Evolutionary conservation across 2,113 vertebrate species (phyloP).

Genomic region (Gymnarchus niloticus): DNA sequence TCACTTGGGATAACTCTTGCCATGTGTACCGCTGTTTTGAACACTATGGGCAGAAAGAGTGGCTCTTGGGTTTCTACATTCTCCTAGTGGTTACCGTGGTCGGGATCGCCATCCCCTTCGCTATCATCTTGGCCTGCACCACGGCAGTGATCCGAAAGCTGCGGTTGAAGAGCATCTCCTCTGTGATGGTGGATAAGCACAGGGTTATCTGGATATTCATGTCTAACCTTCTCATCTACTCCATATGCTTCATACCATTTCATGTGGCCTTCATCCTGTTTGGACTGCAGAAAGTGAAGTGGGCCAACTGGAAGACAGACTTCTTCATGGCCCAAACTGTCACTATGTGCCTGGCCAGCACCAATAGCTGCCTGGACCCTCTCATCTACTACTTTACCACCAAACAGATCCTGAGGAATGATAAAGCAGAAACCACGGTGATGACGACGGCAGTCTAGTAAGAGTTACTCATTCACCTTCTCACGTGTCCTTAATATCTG

Average conservation of each 20-base stretch:
- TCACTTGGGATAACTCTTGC: background rate
- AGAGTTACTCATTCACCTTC: background rate
- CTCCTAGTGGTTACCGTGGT: slow-evolving; percentile 22
- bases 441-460: background rate
- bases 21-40: slow-evolving; percentile 30
- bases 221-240: slow-evolving; percentile 38
- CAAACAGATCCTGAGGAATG: slow-evolving; percentile 19
- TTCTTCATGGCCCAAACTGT: slow-evolving; percentile 29
- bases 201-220: slow-evolving; percentile 38
- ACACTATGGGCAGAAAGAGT: background rate
- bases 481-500: background rate
- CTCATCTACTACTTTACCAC: slow-evolving; percentile 40
- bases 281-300: background rate
- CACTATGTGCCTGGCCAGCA: slow-evolving; percentile 41
- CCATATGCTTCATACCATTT: slow-evolving; percentile 42
- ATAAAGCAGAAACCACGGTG: background rate
- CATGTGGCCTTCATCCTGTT: slow-evolving; percentile 35
- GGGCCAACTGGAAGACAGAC: background rate
- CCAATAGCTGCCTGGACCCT: slow-evolving; percentile 43
- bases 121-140: slow-evolving; percentile 32
- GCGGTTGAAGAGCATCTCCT: background rate
- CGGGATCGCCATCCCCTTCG: slow-evolving; percentile 32
- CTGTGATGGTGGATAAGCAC: slow-evolving; percentile 14
- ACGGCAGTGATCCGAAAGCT: slow-evolving; percentile 26
- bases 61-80: slow-evolving; percentile 28